phyloP scores from a whole-genome alignment of 2,113 vertebrate genomes.

The Anguilla rostrata region DNA sequence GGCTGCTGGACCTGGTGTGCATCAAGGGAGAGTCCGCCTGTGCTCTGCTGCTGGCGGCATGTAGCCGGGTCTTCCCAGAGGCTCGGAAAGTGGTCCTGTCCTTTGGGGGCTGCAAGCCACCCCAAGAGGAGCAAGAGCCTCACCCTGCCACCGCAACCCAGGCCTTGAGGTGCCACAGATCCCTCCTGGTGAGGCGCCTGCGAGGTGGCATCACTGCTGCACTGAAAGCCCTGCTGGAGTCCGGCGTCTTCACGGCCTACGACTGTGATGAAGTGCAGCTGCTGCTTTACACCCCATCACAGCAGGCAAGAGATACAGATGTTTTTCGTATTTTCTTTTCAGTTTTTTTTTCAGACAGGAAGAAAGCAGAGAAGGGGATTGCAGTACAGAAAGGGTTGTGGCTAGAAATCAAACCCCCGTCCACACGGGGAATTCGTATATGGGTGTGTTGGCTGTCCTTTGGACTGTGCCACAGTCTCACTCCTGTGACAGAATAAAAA shows the following conservation, averaged over 20 bases:
- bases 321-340: too few relatives aligned
- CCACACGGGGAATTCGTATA: too few relatives aligned
- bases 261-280: constrained; percentile 73
- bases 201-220: constrained; percentile 59
- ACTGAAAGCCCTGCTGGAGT: constrained; percentile 55
- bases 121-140: background rate
- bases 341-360: too few relatives aligned
- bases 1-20: constrained; percentile 71
- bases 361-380: too few relatives aligned
- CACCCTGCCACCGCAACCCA: constrained; percentile 37
- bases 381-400: too few relatives aligned
- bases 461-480: too few relatives aligned
- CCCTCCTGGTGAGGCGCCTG: constrained; percentile 64
- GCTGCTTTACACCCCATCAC: constrained; percentile 73
- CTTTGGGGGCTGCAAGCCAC: constrained; percentile 28
- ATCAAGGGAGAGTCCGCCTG: constrained; percentile 71
- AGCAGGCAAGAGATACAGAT: constrained; percentile 66
- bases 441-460: too few relatives aligned
- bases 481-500: too few relatives aligned
- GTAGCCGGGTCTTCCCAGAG: constrained; percentile 60
- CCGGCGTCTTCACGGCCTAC: constrained; percentile 62
- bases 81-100: constrained; percentile 39
- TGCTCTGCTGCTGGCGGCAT: constrained; percentile 53
- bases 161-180: constrained; percentile 66
- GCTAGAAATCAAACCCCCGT: too few relatives aligned